Conservation (phyloP, 1,140 invertebrate genomes). For the Trypoxylus dichotomus region DNA sequence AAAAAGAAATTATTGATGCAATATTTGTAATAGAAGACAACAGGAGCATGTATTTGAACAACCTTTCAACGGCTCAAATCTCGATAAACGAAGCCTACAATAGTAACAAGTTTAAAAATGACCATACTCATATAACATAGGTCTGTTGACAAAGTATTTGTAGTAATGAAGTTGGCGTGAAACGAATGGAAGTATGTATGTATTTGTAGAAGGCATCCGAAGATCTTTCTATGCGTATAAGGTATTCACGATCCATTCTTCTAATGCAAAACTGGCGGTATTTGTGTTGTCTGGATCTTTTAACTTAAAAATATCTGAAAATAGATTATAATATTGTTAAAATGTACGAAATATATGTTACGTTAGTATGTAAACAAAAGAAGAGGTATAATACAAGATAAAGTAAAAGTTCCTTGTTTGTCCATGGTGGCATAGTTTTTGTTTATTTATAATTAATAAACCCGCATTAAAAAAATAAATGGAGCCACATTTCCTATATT, state of each 20-base stretch:
- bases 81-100: neutral
- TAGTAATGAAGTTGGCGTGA: neutral
- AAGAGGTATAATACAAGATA: no score
- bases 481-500: no score
- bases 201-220: neutral
- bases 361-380: no score
- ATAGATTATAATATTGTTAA: constrained; percentile 37
- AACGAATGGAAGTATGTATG: neutral
- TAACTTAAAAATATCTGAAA: constrained; percentile 78
- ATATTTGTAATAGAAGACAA: neutral
- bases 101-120: neutral
- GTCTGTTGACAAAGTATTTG: neutral
- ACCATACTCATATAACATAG: neutral
- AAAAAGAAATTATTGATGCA: no score
- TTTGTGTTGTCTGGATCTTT: constrained; percentile 70
- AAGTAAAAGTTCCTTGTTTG: no score
- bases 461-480: no score
- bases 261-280: constrained; percentile 76
- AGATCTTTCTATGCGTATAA: constrained; percentile 67
- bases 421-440: no score
- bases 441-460: no score
- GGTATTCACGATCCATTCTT: constrained; percentile 87
- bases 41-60: neutral
- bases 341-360: no score
- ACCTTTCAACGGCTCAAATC: neutral